Percentiles rank a stretch among this genome's conserved stretches.
Conservation (phyloP, 1,140 invertebrate species). For the Bilobella aurantiaca region DNA sequence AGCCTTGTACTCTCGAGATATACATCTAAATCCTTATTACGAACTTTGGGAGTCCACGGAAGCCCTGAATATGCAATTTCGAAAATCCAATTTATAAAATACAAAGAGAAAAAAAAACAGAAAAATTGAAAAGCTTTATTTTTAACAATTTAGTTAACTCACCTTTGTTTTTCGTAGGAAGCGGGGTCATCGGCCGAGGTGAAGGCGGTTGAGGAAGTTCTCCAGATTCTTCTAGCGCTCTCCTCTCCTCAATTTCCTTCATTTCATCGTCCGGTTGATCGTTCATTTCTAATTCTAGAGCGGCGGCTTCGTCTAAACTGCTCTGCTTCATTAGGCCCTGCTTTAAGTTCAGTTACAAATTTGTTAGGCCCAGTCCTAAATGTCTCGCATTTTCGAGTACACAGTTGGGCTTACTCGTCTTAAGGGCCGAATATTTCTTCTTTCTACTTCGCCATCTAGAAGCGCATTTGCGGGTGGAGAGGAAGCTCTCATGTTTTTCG, state of each 20-base stretch:
- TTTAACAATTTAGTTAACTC: background rate
- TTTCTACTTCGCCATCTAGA: constrained; percentile 75
- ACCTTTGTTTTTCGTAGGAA: constrained; percentile 38
- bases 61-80: too few species aligned
- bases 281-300: constrained; percentile 50
- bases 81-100: too few species aligned
- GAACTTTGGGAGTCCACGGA: constrained; percentile 94
- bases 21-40: constrained; percentile 79
- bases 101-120: background rate
- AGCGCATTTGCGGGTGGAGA: constrained; percentile 86
- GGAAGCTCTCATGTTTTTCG: constrained; percentile 82
- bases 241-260: constrained; percentile 43
- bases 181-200: constrained; percentile 45
- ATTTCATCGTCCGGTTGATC: constrained; percentile 40
- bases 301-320: constrained; percentile 74
- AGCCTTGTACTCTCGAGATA: constrained; percentile 82
- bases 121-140: background rate
- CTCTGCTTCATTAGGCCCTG: constrained; percentile 84
- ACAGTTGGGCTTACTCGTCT: constrained; percentile 45
- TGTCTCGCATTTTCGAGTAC: background rate
- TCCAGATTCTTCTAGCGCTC: constrained; percentile 39
- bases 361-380: constrained; percentile 14
- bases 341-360: constrained; percentile 15
- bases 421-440: constrained; percentile 53
- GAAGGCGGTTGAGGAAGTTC: constrained; percentile 43